Evolutionary conservation across 2,797 vertebrate species (phyloP), one percentile per base, ranked within the genome.

Genomic region (Notolabrus celidotus): DNA sequence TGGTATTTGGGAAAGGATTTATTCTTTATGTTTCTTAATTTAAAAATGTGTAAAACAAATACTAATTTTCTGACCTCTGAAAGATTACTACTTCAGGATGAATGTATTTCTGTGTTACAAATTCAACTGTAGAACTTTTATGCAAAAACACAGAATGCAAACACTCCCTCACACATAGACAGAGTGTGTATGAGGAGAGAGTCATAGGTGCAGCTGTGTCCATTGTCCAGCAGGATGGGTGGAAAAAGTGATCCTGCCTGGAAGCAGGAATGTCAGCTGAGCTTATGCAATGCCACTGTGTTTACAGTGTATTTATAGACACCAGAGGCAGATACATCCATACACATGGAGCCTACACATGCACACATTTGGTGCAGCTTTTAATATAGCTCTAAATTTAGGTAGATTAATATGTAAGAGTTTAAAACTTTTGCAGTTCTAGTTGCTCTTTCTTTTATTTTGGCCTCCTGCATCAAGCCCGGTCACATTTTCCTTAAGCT

Each of bases 161-260:
- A 43, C 50, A 63, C 62, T 63, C 20, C 14, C 20, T 61, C 38
- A 67, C 34, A 68, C 42, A 58, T 7, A 71, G 43, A 70, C 34
- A 16, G 14, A 15, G 38, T 38, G 36, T 38, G 5, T 11, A 36
- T 39, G 14, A 31, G 34, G 39, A n/a, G 4, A 42, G 8, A 42
- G 16, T 68, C 46, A 61, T 7, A 71, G 46, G 76, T 5, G 67
- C 86, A 88, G 85, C 88, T 86, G 80, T 77, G 77, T 71, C 77
- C 31, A 78, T 87, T 86, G 90, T 92, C 82, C 68, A 43, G 56
- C 57, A 81, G 74, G 85, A 85, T 86, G 67, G 71, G 59, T 92
- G 89, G 92, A 91, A 93, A 92, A 92, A 89, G 75, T 92, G 90
- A 90, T 86, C 89, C 80, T 72, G 80, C 54, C 75, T 77, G 75